Percentiles rank a stretch among this genome's conserved stretches.
Conservation (phyloP, 1,140 invertebrate genomes). For the Plectus sambesii region DNA sequence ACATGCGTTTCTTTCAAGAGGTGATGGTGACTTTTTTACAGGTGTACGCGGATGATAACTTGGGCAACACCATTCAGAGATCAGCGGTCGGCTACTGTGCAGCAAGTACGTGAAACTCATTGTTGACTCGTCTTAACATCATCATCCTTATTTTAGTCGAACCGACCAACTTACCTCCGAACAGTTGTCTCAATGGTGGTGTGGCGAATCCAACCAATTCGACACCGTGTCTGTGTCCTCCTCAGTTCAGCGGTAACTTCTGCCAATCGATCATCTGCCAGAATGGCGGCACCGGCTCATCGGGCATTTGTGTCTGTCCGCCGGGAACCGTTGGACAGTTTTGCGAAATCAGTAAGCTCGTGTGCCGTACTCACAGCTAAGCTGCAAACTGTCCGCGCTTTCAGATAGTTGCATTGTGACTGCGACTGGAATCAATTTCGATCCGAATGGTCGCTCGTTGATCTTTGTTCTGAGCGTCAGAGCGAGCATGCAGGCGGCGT, state of each 20-base stretch:
- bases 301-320: constrained; percentile 20
- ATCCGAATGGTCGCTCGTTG: constrained; percentile 14
- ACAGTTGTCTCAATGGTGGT: constrained; percentile 25
- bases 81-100: constrained; percentile 22
- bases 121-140: background rate
- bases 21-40: no score
- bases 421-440: constrained; percentile 10
- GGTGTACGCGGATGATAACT: constrained; percentile 28
- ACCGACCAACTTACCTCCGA: constrained; percentile 12
- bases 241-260: constrained; percentile 17
- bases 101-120: background rate
- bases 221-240: constrained; percentile 22
- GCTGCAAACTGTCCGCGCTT: constrained; percentile 6
- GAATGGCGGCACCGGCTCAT: constrained; percentile 19
- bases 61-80: constrained; percentile 25
- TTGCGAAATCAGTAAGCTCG: constrained; percentile 22
- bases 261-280: constrained; percentile 23
- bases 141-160: constrained; percentile 3
- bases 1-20: no score
- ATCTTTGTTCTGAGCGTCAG: constrained; percentile 24
- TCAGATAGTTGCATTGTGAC: constrained; percentile 16
- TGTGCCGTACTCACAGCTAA: background rate
- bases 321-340: constrained; percentile 21
- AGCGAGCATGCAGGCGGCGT: constrained; percentile 18
- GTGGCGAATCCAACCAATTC: constrained; percentile 22